Evolutionary conservation across 2,797 vertebrate genomes (phyloP).

Genomic region (Ctenochaetus hawaiiensis): DNA sequence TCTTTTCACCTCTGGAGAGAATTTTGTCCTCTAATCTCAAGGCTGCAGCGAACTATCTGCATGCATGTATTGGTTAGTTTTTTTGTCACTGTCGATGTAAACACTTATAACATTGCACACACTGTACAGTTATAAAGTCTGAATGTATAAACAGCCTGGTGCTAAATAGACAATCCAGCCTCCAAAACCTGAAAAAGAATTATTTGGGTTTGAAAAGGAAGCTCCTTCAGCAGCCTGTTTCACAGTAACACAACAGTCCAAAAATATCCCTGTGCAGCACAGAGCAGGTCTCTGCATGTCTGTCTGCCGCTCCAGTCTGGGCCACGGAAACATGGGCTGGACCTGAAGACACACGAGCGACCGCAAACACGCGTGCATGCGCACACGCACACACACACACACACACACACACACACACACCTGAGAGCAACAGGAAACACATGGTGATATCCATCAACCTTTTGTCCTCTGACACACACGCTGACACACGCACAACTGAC

Average conservation of each 20-base stretch:
- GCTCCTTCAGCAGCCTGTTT: slow-evolving; percentile 4
- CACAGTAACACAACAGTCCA: slow-evolving; percentile 40
- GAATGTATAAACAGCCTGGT: slow-evolving; percentile 8
- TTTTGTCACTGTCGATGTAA: not conserved
- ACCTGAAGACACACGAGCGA: slow-evolving; percentile 31
- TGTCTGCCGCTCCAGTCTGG: slow-evolving; percentile 45
- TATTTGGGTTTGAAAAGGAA: slow-evolving; percentile 51
- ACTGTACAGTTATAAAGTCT: not conserved
- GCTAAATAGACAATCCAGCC: slow-evolving; percentile 6
- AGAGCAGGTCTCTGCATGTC: slow-evolving; percentile 71
- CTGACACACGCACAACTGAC: slow-evolving; percentile 24
- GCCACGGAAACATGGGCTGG: slow-evolving; percentile 50
- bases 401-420: slow-evolving; percentile 16
- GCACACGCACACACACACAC: not conserved
- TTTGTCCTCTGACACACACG: slow-evolving; percentile 42
- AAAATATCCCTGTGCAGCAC: slow-evolving; percentile 69
- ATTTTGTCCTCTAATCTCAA: slow-evolving; percentile 12
- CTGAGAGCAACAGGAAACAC: slow-evolving; percentile 72
- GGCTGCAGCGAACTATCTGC: slow-evolving; percentile 27
- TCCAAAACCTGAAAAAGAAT: slow-evolving; percentile 36
- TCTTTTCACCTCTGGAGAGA: not conserved
- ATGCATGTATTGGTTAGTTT: slow-evolving; percentile 18
- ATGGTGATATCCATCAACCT: slow-evolving; percentile 65
- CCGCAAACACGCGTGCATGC: not conserved
- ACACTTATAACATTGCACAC: not conserved